Evolutionary conservation across 2,888 invertebrate species (phyloP), one percentile per base, ranked within the genome.

Genomic region (Anorthoa munda): DNA sequence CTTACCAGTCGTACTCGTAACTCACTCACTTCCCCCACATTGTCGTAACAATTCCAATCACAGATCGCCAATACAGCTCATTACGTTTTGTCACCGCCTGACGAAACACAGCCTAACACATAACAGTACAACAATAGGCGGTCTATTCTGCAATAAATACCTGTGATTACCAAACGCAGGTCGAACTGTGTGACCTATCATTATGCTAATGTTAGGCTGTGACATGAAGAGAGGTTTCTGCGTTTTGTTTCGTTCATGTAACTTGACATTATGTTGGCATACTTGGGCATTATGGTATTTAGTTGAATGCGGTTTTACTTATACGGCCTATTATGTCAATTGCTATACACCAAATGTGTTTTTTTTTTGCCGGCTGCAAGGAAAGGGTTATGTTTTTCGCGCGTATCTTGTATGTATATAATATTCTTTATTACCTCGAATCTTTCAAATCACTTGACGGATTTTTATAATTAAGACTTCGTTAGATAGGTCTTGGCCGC

Each of bases 131-230:
- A 76, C 75, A 83, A 84, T 78, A 71, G 80, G 53, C 50, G 58
- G 60, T 80, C 51, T 82, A 76, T 85, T 79, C 80, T 78, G 76
- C 72, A 73, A 75, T 61, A 59, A 72, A 66, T 78, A 75, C 59
- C 58, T 60, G 21, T 75, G 74, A 77, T 85, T 86, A 77, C 85
- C 74, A 84, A 82, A 84, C 68, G 55, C 58, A 82, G 79, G 71
- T 79, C 71, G 64, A 31, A 46, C 61, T 59, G 63, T 65, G 51
- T 63, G 66, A 79, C 68, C 83, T 70, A 76, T 70, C 72, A 74
- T 79, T 75, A 83, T 65, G 61, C 26, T 78, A 75, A 83, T 79
- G 66, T 12, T 23, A 67, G 56, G 26, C 66, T 64, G 45, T 59
- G 84, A 69, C 81, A 75, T 55, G 67, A 65, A 45, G 51, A 66